phyloP scores from a whole-genome alignment of 2,888 invertebrate species.

The Andrena flavipes region DNA sequence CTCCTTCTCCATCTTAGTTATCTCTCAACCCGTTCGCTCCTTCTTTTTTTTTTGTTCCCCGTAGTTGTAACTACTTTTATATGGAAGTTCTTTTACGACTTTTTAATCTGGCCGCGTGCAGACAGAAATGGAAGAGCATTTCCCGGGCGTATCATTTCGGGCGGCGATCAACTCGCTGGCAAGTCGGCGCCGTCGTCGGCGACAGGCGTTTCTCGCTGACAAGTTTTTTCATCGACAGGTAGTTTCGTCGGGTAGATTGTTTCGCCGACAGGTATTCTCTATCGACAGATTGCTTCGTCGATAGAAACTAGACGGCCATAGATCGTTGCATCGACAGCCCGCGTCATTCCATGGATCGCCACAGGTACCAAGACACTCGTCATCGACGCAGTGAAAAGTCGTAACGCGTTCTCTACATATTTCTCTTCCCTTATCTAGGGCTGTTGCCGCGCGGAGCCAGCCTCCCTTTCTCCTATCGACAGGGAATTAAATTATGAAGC shows the following conservation, averaged over 20 bases:
- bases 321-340: slow-evolving; percentile 21
- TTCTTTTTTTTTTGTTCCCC: background rate
- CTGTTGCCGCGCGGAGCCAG: background rate
- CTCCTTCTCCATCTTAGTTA: background rate
- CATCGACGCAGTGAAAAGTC: background rate
- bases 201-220: slow-evolving; percentile 31
- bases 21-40: slow-evolving; percentile 10
- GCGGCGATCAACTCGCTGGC: slow-evolving; percentile 28
- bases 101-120: slow-evolving; percentile 34
- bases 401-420: background rate
- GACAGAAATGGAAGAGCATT: slow-evolving; percentile 22
- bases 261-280: slow-evolving; percentile 52
- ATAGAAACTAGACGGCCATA: background rate
- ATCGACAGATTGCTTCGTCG: slow-evolving; percentile 32
- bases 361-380: background rate
- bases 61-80: slow-evolving; percentile 24
- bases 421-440: slow-evolving; percentile 1
- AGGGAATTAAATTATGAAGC: slow-evolving; percentile 41
- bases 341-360: slow-evolving; percentile 23
- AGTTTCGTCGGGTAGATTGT: slow-evolving; percentile 40
- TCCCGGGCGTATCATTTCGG: slow-evolving; percentile 31
- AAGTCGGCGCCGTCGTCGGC: slow-evolving; percentile 3
- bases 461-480: slow-evolving; percentile 5
- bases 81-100: slow-evolving; percentile 32
- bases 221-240: slow-evolving; percentile 23